A percentile compares a stretch with the other conserved stretches of the same genome.
Conservation (phyloP, 2,797 vertebrate genomes). For the Epinephelus malabaricus region DNA sequence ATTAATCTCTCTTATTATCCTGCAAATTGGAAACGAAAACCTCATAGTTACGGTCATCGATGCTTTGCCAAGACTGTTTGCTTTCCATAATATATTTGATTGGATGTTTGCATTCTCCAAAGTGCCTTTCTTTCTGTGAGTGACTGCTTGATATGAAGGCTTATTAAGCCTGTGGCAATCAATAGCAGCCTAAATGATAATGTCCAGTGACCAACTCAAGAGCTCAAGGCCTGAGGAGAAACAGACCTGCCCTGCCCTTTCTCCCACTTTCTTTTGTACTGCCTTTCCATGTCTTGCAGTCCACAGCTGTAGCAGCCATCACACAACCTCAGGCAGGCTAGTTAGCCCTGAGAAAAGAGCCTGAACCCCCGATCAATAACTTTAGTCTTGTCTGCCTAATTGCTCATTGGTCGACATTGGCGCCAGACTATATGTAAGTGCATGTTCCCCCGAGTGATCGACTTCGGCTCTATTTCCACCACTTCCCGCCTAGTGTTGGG, state of each 20-base stretch:
- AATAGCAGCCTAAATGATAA: slow-evolving; percentile 80
- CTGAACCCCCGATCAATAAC: slow-evolving; percentile 86
- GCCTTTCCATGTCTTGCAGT: slow-evolving; percentile 49
- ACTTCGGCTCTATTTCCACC: slow-evolving; percentile 78
- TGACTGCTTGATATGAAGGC: slow-evolving; percentile 63
- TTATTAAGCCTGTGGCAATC: slow-evolving; percentile 75
- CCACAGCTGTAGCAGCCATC: slow-evolving; percentile 69
- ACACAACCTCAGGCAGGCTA: slow-evolving; percentile 83
- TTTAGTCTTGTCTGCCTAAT: slow-evolving; percentile 90
- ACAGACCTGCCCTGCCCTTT: slow-evolving; percentile 66
- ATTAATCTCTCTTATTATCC: slow-evolving; percentile 41
- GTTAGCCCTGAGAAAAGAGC: slow-evolving; percentile 85
- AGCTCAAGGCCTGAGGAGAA: slow-evolving; percentile 78
- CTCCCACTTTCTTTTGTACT: slow-evolving; percentile 53
- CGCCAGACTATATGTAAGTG: slow-evolving; percentile 83
- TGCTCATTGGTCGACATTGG: slow-evolving; percentile 90
- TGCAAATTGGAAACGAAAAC: slow-evolving; percentile 43
- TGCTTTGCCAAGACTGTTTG: slow-evolving; percentile 31
- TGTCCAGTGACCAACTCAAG: slow-evolving; percentile 69
- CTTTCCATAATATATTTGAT: slow-evolving; percentile 44
- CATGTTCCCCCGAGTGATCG: slow-evolving; percentile 79
- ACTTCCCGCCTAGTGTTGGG: slow-evolving; percentile 74
- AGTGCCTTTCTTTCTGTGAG: slow-evolving; percentile 47
- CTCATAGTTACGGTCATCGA: background rate
- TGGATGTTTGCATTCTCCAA: slow-evolving; percentile 52